A percentile compares a stretch with the other conserved stretches of the same genome.
These are phyloP conservation scores for Heliconius ethilla DNA, from an alignment of 2,888 invertebrate genomes.

Conservation along the genomic window DNA sequence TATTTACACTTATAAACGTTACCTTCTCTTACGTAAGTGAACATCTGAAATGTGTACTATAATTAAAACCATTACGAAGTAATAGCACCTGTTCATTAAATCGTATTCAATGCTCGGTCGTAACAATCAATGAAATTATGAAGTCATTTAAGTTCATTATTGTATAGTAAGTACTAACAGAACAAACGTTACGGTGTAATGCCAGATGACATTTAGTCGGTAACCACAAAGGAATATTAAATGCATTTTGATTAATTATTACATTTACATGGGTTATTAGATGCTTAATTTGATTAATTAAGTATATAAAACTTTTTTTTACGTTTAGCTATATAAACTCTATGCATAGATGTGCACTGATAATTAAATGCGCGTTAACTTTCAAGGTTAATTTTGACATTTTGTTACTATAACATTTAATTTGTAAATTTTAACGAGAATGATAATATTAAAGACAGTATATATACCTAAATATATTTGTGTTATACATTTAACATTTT, in stretches of 20 bases:
- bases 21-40: neutral
- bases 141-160: constrained; percentile 21
- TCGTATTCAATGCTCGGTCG: neutral
- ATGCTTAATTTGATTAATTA: neutral
- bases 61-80: neutral
- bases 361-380: neutral
- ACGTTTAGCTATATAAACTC: neutral
- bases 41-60: neutral
- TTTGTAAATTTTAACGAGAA: neutral
- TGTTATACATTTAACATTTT: neutral
- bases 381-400: neutral
- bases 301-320: neutral
- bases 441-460: neutral
- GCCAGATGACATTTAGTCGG: neutral
- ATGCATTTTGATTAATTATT: neutral
- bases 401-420: neutral
- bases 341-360: neutral
- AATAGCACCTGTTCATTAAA: constrained; percentile 7
- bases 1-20: neutral
- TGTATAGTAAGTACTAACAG: neutral
- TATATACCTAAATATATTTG: neutral
- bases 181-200: constrained; percentile 5
- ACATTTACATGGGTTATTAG: neutral
- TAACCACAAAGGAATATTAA: neutral
- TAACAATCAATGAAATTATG: constrained; percentile 15